Percentiles rank a stretch among this genome's conserved stretches.
Conservation (phyloP, 2,113 vertebrate species). For the Syngnathus typhle region DNA sequence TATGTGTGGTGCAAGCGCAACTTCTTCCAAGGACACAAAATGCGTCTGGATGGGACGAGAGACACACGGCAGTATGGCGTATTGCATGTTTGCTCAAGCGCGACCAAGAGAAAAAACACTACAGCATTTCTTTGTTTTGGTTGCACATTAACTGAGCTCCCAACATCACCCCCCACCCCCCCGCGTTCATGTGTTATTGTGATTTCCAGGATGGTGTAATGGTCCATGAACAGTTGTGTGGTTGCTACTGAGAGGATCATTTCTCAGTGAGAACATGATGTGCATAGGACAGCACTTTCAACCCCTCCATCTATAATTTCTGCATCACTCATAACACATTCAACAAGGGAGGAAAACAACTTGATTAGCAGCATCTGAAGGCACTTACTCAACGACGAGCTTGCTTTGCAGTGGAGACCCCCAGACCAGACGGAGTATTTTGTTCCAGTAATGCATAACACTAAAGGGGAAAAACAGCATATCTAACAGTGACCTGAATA, state of each 20-base stretch:
- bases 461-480: conserved; percentile 30
- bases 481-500: conserved; percentile 7
- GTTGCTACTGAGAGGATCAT: conserved; percentile 47
- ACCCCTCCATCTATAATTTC: conserved; percentile 40
- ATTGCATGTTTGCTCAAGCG: conserved; percentile 35
- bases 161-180: neutral
- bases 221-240: conserved; percentile 53
- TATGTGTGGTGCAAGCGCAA: conserved; percentile 46
- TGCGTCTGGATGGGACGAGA: conserved; percentile 3
- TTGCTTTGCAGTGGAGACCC: conserved; percentile 48
- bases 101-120: conserved; percentile 29
- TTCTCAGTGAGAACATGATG: conserved; percentile 42
- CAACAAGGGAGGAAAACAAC: conserved; percentile 62
- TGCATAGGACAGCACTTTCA: conserved; percentile 37
- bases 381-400: conserved; percentile 56
- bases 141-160: conserved; percentile 43
- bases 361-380: conserved; percentile 66
- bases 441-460: conserved; percentile 52
- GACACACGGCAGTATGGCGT: conserved; percentile 12
- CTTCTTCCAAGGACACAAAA: conserved; percentile 54
- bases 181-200: conserved; percentile 46
- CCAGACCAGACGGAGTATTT: conserved; percentile 49
- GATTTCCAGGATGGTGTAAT: conserved; percentile 52
- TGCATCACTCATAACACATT: conserved; percentile 51
- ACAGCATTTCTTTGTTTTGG: conserved; percentile 33